A percentile compares a stretch with the other conserved stretches of the same genome.
These are phyloP conservation scores for Diabrotica balteata DNA, from an alignment of 2,888 invertebrate genomes.

Conservation along the genomic window DNA sequence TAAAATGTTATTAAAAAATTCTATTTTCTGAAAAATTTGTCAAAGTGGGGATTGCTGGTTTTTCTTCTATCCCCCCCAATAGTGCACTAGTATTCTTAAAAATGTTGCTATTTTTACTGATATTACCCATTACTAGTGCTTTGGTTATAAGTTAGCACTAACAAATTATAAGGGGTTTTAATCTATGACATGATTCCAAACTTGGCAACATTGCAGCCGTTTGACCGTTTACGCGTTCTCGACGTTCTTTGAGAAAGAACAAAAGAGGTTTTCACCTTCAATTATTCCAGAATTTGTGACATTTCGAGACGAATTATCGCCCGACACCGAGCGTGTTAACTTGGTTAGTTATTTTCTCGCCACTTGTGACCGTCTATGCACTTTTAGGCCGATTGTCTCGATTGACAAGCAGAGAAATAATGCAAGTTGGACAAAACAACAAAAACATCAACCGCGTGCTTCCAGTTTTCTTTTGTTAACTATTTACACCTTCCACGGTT, in stretches of 20 bases:
- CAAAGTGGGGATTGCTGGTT: too few relatives aligned
- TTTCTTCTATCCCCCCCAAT: too few relatives aligned
- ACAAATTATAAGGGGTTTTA: too few relatives aligned
- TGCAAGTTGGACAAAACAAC: conserved; percentile 41
- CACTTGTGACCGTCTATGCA: conserved; percentile 35
- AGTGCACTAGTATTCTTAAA: too few relatives aligned
- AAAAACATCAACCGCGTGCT: conserved; percentile 38
- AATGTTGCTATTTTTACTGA: too few relatives aligned
- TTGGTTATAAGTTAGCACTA: too few relatives aligned
- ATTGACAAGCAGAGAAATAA: conserved; percentile 53
- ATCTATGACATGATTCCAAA: neutral
- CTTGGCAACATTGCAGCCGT: conserved; percentile 8
- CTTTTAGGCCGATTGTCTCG: conserved; percentile 50
- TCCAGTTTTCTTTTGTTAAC: conserved; percentile 1
- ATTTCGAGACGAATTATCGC: conserved; percentile 57
- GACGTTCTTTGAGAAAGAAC: conserved; percentile 23
- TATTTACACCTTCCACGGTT: neutral
- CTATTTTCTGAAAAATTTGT: too few relatives aligned
- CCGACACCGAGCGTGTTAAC: conserved; percentile 59
- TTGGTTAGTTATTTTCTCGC: conserved; percentile 61
- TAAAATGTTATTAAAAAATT: too few relatives aligned
- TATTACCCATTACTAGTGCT: too few relatives aligned
- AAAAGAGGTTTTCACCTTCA: conserved; percentile 37
- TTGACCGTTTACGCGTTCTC: conserved; percentile 4
- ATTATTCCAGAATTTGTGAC: conserved; percentile 50